phyloP scores from a whole-genome alignment of 2,888 invertebrate species.

The Seira sanloemensis region DNA sequence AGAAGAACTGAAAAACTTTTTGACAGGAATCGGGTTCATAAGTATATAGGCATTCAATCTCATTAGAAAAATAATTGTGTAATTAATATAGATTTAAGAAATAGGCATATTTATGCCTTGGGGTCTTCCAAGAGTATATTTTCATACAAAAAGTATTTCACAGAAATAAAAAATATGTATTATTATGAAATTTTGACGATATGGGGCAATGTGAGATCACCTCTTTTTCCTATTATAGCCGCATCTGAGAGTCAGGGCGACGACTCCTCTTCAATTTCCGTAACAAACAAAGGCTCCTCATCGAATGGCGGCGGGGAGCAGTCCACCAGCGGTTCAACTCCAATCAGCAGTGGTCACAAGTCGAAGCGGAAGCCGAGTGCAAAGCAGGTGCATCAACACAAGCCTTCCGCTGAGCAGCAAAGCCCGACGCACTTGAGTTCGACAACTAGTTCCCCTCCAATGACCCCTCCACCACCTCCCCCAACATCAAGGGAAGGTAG shows the following conservation, averaged over 20 bases:
- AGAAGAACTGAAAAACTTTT: no score
- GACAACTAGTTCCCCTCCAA: constrained; percentile 67
- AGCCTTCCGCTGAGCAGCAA: constrained; percentile 62
- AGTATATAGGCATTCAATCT: no score
- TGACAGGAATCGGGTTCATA: no score
- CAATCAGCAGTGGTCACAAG: constrained; percentile 35
- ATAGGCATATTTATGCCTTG: no score
- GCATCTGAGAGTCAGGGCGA: constrained; percentile 49
- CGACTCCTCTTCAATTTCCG: constrained; percentile 38
- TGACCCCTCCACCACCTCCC: constrained; percentile 76
- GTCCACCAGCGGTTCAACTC: neutral
- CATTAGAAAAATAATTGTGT: no score
- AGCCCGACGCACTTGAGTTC: constrained; percentile 68
- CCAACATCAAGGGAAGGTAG: constrained; percentile 74
- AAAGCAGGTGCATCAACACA: constrained; percentile 62
- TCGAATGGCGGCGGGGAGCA: constrained; percentile 36
- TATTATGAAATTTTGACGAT: no score
- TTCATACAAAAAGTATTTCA: no score
- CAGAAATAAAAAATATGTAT: no score
- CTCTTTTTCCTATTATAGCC: neutral
- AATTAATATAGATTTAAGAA: no score
- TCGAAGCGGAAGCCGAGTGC: constrained; percentile 63
- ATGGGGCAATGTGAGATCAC: constrained; percentile 31
- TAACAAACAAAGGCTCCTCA: constrained; percentile 26
- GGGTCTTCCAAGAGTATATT: no score